phyloP scores from a whole-genome alignment of 2,113 vertebrate species.

The Dicentrarchus labrax region DNA sequence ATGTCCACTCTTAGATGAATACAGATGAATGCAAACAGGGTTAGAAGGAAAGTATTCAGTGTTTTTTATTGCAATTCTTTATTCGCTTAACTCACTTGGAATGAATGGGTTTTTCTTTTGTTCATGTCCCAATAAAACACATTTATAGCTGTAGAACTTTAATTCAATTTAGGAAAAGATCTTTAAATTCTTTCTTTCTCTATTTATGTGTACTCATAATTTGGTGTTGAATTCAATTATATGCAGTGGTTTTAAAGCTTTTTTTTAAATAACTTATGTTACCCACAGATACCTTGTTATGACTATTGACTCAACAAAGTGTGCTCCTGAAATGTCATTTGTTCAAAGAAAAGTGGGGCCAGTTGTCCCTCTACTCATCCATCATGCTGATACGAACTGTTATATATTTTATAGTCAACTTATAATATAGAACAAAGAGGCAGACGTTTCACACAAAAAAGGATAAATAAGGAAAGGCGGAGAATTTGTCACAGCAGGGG shows the following conservation, averaged over 20 bases:
- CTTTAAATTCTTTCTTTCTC: slow-evolving; percentile 20
- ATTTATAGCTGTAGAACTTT: slow-evolving; percentile 12
- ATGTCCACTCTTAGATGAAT: slow-evolving; percentile 12
- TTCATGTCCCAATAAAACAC: slow-evolving; percentile 18
- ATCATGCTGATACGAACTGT: neutral
- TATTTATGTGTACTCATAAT: slow-evolving; percentile 16
- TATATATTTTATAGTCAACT: neutral
- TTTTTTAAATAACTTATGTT: neutral
- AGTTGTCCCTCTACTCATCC: slow-evolving; percentile 12
- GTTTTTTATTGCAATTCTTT: slow-evolving; percentile 30
- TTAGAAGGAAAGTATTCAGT: slow-evolving; percentile 14
- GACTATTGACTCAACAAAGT: neutral
- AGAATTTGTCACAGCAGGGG: slow-evolving; percentile 7
- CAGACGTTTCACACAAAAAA: neutral
- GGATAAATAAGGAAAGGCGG: neutral
- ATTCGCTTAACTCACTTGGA: neutral
- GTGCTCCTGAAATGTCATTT: slow-evolving; percentile 20
- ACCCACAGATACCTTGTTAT: neutral
- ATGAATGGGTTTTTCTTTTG: slow-evolving; percentile 11
- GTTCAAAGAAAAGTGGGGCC: neutral
- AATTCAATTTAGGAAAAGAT: slow-evolving; percentile 13
- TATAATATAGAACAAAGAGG: neutral
- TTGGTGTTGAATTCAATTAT: neutral
- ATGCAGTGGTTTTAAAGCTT: neutral
- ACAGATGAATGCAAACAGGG: slow-evolving; percentile 15